Conservation (phyloP, 2,888 invertebrate species). For the Neocrepidodera transversa region DNA sequence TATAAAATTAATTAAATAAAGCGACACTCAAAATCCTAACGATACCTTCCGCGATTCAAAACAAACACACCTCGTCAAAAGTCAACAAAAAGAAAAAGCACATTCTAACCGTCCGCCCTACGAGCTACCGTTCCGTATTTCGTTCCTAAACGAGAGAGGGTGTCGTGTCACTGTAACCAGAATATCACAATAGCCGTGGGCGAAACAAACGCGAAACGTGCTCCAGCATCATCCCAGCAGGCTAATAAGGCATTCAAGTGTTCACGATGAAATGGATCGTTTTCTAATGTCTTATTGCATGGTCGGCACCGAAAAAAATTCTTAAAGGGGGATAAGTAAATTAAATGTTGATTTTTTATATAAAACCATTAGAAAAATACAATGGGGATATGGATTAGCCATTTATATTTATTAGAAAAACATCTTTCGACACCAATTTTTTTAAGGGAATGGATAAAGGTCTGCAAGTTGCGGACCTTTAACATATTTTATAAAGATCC, state of each 20-base stretch:
- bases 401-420: no score
- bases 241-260: slow-evolving; percentile 51
- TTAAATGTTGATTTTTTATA: no score
- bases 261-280: slow-evolving; percentile 50
- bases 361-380: no score
- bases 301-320: slow-evolving; percentile 31
- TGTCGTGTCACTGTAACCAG: slow-evolving; percentile 41
- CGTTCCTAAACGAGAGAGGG: slow-evolving; percentile 36
- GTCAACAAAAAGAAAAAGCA: slow-evolving; percentile 8
- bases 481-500: no score
- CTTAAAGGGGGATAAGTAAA: no score
- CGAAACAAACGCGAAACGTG: slow-evolving; percentile 57
- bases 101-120: slow-evolving; percentile 24
- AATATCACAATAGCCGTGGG: slow-evolving; percentile 53
- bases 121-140: slow-evolving; percentile 18
- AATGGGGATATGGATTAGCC: no score
- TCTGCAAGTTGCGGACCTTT: no score
- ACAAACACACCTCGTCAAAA: slow-evolving; percentile 19
- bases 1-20: no score
- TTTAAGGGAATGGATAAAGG: no score
- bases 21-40: no score
- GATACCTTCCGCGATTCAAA: slow-evolving; percentile 11
- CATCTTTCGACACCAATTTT: no score
- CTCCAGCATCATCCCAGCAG: slow-evolving; percentile 51
- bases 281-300: slow-evolving; percentile 49